phyloP scores from a whole-genome alignment of 2,888 invertebrate genomes.

The Spodoptera exigua region DNA sequence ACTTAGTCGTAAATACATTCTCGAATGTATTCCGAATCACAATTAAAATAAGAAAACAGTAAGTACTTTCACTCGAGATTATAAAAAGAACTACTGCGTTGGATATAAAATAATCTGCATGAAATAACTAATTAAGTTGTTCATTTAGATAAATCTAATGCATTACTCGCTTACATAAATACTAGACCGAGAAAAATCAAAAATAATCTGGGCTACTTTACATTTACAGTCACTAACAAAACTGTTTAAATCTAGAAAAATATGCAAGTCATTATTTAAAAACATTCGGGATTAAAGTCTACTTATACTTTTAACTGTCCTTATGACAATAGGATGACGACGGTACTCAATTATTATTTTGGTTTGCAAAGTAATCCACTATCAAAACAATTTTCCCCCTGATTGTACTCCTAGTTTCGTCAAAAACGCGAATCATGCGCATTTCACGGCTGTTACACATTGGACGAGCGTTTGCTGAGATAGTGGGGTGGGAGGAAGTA shows the following conservation, averaged over 20 bases:
- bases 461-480: constrained; percentile 55
- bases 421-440: constrained; percentile 64
- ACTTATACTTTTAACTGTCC: no score
- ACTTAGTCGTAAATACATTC: no score
- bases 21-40: no score
- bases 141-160: neutral
- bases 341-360: no score
- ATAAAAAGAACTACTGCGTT: constrained; percentile 16
- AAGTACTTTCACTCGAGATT: constrained; percentile 34
- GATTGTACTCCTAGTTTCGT: constrained; percentile 53
- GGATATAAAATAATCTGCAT: constrained; percentile 26
- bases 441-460: constrained; percentile 71
- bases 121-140: constrained; percentile 7
- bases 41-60: constrained; percentile 1
- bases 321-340: no score
- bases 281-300: no score
- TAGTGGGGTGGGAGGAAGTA: constrained; percentile 60
- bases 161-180: no score
- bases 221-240: neutral
- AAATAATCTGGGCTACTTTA: no score
- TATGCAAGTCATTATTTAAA: no score
- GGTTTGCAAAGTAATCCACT: no score
- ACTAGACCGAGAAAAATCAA: no score
- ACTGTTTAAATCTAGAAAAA: no score
- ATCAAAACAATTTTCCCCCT: constrained; percentile 17